These are phyloP conservation scores for Eristalis intricaria DNA, from an alignment of 2,888 invertebrate species.

Conservation along the genomic window DNA sequence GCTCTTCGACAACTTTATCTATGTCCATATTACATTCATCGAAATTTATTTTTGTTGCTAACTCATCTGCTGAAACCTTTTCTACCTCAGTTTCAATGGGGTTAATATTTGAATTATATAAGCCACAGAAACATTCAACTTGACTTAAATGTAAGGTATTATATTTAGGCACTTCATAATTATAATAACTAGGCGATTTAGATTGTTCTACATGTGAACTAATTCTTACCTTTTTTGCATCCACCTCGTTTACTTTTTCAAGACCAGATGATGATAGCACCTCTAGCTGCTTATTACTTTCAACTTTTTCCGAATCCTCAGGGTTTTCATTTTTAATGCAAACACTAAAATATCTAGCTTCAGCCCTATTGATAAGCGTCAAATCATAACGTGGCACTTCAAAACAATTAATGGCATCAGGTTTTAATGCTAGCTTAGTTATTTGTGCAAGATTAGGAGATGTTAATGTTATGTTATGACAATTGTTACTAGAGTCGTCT, in stretches of 20 bases:
- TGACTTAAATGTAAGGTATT: constrained; percentile 31
- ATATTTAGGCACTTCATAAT: constrained; percentile 64
- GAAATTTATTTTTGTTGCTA: constrained; percentile 69
- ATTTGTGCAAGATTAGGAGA: constrained; percentile 64
- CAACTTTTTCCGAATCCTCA: constrained; percentile 15
- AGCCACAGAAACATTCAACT: constrained; percentile 29
- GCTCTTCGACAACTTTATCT: constrained; percentile 61
- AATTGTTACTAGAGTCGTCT: constrained; percentile 42
- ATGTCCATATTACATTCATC: neutral
- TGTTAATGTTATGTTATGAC: constrained; percentile 66
- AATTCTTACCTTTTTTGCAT: constrained; percentile 51
- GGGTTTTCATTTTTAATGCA: constrained; percentile 39
- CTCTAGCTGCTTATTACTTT: constrained; percentile 18
- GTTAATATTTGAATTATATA: neutral
- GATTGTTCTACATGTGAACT: constrained; percentile 7
- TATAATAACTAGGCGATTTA: constrained; percentile 33
- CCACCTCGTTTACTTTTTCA: constrained; percentile 1
- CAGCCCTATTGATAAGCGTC: constrained; percentile 66
- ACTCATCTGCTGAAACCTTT: constrained; percentile 51
- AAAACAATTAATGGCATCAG: constrained; percentile 66
- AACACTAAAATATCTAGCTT: constrained; percentile 62
- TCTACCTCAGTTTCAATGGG: neutral
- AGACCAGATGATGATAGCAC: neutral
- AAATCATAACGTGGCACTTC: constrained; percentile 68
- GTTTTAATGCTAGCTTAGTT: constrained; percentile 59